Evolutionary conservation across 2,888 invertebrate genomes (phyloP).

Genomic region (Anthrax anthrax): DNA sequence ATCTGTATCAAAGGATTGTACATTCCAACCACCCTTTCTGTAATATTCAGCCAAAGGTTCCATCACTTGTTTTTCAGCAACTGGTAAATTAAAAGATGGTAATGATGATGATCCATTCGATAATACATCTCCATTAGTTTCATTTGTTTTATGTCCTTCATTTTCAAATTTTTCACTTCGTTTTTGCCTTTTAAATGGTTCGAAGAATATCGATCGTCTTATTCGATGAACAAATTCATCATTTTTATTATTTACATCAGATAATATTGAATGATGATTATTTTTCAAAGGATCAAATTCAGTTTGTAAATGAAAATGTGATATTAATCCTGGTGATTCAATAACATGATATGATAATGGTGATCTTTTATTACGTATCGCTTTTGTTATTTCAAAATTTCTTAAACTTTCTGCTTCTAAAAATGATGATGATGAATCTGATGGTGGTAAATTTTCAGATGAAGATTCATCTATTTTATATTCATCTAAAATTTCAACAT

Average conservation of each 20-base stretch:
- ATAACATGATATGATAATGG: slow-evolving; percentile 11
- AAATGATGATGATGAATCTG: slow-evolving; percentile 11
- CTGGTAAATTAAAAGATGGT: slow-evolving; percentile 11
- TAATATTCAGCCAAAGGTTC: slow-evolving; percentile 26
- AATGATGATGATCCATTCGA: too few relatives aligned
- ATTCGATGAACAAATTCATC: background rate
- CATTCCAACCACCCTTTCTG: slow-evolving; percentile 45
- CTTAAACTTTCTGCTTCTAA: slow-evolving; percentile 20
- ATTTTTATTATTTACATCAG: background rate
- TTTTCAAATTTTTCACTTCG: slow-evolving; percentile 12
- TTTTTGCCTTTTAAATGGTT: slow-evolving; percentile 14
- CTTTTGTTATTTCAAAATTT: slow-evolving; percentile 17
- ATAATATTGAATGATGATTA: background rate
- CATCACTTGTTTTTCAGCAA: slow-evolving; percentile 22
- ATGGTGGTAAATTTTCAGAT: background rate
- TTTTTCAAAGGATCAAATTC: background rate
- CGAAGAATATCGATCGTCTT: background rate
- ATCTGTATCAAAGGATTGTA: slow-evolving; percentile 39
- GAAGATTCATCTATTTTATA: slow-evolving; percentile 21
- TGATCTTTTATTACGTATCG: slow-evolving; percentile 24
- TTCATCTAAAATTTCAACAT: slow-evolving; percentile 25
- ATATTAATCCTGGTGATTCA: slow-evolving; percentile 15
- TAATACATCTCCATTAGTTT: background rate
- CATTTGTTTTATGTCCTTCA: too few relatives aligned
- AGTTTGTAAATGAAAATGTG: slow-evolving; percentile 13